These are phyloP conservation scores for Notolabrus celidotus DNA, from an alignment of 2,797 vertebrate species.

Conservation along the genomic window DNA sequence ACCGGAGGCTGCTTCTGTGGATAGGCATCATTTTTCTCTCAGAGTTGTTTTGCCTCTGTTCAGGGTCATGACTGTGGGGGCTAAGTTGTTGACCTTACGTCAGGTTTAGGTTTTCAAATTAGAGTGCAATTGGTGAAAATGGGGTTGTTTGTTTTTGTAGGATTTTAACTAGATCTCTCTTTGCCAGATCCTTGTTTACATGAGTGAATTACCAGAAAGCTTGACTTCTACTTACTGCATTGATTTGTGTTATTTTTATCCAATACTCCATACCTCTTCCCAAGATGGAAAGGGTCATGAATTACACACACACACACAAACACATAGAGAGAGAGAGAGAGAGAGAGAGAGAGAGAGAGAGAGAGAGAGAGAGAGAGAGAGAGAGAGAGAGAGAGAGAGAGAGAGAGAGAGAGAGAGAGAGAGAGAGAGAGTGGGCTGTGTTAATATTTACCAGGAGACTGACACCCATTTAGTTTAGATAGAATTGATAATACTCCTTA, in stretches of 20 bases:
- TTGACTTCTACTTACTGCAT: too few species aligned
- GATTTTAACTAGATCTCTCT: not conserved
- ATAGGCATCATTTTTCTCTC: not conserved
- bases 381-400: constrained; percentile 3
- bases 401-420: constrained; percentile 7
- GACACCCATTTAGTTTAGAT: constrained; percentile 78
- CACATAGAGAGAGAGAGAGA: constrained; percentile 7
- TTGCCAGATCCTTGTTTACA: not conserved
- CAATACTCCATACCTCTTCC: not conserved
- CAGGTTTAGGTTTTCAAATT: not conserved
- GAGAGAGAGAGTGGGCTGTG: constrained; percentile 10
- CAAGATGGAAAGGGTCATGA: constrained; percentile 11
- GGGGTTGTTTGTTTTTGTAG: not conserved
- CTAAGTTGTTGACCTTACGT: not conserved
- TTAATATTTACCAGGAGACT: constrained; percentile 58
- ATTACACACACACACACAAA: constrained; percentile 10
- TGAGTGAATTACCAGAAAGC: not conserved
- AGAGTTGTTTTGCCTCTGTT: not conserved
- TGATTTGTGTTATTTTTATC: constrained; percentile 13
- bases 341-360: constrained; percentile 3
- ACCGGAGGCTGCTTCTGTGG: not conserved
- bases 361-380: constrained; percentile 7
- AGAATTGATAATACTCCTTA: constrained; percentile 76
- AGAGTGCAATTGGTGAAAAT: not conserved
- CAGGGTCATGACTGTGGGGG: not conserved